These are phyloP conservation scores for Balaeniceps rex DNA, from an alignment of 2,113 vertebrate genomes.

Conservation along the genomic window DNA sequence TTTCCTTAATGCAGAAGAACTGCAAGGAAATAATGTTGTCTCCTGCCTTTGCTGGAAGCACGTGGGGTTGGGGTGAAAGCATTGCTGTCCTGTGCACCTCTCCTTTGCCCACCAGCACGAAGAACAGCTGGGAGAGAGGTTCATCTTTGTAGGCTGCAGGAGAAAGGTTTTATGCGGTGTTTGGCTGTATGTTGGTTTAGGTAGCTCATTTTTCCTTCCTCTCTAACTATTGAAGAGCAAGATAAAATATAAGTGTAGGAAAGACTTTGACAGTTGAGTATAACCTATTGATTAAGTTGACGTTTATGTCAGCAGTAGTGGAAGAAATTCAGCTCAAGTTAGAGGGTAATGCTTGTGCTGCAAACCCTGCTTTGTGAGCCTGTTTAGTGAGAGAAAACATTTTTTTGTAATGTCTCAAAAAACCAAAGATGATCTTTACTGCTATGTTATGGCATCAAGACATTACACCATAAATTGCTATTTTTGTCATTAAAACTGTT, in stretches of 20 bases:
- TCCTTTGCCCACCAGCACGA: neutral
- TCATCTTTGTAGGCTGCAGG: neutral
- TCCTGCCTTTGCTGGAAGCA: neutral
- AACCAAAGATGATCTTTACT: neutral
- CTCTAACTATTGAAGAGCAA: neutral
- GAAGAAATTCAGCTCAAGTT: neutral
- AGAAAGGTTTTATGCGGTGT: neutral
- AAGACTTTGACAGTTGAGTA: neutral
- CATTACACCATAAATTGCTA: conserved; percentile 1
- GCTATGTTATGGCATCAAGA: neutral
- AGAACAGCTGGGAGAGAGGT: neutral
- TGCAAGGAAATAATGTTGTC: neutral
- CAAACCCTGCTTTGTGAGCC: neutral
- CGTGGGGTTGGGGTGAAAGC: neutral
- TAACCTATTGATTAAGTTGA: neutral
- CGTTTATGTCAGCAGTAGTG: neutral
- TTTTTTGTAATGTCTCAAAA: neutral
- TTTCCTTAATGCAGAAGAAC: neutral
- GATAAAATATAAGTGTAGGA: neutral
- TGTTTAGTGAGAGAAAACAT: neutral
- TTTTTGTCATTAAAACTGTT: neutral
- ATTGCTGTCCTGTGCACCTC: accelerated
- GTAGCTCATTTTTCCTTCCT: neutral
- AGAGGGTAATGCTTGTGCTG: neutral
- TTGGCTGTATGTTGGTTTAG: neutral